Evolutionary conservation across 2,113 vertebrate species (phyloP).

Genomic region (Bos javanicus): DNA sequence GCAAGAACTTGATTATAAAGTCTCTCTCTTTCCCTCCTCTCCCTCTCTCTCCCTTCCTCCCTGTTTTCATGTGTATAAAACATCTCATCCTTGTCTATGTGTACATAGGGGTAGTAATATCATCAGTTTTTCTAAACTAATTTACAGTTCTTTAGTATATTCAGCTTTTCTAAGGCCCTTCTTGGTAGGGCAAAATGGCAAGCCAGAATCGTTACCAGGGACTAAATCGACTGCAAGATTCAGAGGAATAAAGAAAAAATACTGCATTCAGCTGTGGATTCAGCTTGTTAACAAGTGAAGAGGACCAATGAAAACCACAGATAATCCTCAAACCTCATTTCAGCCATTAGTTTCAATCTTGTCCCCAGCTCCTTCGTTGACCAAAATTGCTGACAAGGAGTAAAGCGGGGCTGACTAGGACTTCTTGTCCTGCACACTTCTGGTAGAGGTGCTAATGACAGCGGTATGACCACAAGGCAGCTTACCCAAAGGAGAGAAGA

Average conservation of each 20-base stretch:
- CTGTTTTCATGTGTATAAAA: neutral
- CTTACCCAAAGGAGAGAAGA: neutral
- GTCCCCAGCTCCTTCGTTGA: neutral
- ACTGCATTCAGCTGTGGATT: neutral
- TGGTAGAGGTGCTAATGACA: neutral
- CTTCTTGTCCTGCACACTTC: neutral
- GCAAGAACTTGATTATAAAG: neutral
- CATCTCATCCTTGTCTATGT: neutral
- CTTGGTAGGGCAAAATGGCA: neutral
- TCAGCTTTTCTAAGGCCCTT: neutral
- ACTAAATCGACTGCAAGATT: neutral
- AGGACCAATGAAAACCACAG: constrained; percentile 3
- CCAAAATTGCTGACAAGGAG: constrained; percentile 23
- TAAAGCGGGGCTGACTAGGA: neutral
- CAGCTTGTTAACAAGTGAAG: constrained; percentile 26
- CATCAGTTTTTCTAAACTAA: neutral
- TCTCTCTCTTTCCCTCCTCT: neutral
- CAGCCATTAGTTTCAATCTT: constrained; percentile 43
- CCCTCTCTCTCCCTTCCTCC: neutral
- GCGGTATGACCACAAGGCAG: neutral
- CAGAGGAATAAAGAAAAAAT: neutral
- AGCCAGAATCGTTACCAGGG: neutral
- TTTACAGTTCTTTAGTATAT: neutral
- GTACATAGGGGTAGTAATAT: neutral
- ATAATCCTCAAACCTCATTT: neutral